These are phyloP conservation scores for Sardinella longiceps DNA, from an alignment of 2,797 vertebrate species.

Conservation along the genomic window DNA sequence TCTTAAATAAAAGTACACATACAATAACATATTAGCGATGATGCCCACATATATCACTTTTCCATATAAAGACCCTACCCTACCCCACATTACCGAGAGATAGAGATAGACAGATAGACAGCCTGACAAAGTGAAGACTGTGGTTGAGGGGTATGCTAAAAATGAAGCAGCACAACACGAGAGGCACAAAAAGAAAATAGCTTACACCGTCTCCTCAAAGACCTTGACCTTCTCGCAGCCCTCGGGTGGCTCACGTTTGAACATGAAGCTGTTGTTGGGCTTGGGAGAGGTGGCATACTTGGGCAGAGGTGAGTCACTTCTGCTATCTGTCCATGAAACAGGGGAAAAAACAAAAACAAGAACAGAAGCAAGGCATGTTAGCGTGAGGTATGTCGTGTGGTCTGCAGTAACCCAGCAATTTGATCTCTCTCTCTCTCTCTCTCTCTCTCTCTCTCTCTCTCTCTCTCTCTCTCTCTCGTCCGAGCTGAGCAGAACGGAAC, in stretches of 20 bases:
- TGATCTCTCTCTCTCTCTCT: not conserved
- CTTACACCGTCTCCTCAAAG: conserved; percentile 98
- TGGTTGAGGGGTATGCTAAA: conserved; percentile 4
- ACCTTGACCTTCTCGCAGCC: conserved; percentile 98
- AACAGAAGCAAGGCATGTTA: not conserved
- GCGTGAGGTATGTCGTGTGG: not conserved
- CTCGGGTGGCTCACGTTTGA: conserved; percentile 98
- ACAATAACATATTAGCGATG: too few species aligned
- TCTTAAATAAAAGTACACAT: too few species aligned
- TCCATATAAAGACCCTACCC: too few species aligned
- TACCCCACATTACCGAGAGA: too few species aligned
- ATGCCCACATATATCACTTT: too few species aligned
- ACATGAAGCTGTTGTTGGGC: conserved; percentile 99
- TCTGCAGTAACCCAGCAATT: not conserved
- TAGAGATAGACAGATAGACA: too few species aligned
- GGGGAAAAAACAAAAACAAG: conserved; percentile 38
- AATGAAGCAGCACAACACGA: not conserved
- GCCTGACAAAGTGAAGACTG: not conserved
- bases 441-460: not conserved
- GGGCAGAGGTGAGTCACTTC: conserved; percentile 93
- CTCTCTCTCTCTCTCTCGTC: not conserved
- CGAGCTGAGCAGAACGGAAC: not conserved
- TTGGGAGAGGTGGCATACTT: conserved; percentile 97
- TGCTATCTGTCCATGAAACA: conserved; percentile 83
- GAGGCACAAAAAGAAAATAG: conserved; percentile 59